A percentile compares a stretch with the other conserved stretches of the same genome.
phyloP scores from a whole-genome alignment of 2,113 vertebrate species.

The Furnarius figulus region DNA sequence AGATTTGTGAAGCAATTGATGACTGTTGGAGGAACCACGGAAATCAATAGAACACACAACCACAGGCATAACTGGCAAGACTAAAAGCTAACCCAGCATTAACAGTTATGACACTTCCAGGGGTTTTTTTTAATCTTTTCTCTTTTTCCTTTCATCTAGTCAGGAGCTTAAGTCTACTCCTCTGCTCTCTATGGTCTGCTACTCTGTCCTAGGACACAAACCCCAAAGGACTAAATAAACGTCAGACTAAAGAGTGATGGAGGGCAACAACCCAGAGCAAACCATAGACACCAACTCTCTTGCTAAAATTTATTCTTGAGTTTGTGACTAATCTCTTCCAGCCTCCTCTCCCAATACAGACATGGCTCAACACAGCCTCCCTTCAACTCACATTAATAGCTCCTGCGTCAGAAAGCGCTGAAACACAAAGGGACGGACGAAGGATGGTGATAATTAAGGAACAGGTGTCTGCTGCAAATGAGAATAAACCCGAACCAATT shows the following conservation, averaged over 20 bases:
- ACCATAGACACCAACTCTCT: neutral
- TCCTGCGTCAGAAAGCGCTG: neutral
- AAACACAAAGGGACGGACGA: neutral
- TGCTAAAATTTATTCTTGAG: neutral
- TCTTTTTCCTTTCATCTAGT: neutral
- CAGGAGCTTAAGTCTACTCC: neutral
- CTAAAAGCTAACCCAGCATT: neutral
- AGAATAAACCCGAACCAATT: slow-evolving; percentile 18
- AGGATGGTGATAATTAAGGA: slow-evolving; percentile 55
- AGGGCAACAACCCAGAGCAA: neutral
- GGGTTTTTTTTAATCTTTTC: neutral
- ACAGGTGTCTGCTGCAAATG: slow-evolving; percentile 71
- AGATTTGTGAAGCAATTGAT: neutral
- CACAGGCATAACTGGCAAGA: neutral
- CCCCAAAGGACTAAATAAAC: neutral
- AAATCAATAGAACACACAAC: neutral
- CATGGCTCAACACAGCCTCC: neutral
- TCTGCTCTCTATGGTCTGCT: neutral
- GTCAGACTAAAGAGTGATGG: neutral
- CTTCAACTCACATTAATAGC: neutral
- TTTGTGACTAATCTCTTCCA: neutral
- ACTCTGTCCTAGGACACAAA: neutral
- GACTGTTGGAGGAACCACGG: neutral
- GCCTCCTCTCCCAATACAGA: neutral
- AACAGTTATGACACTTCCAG: neutral